These are phyloP conservation scores for Lithobates pipiens DNA, from an alignment of 2,797 vertebrate species.

Conservation along the genomic window DNA sequence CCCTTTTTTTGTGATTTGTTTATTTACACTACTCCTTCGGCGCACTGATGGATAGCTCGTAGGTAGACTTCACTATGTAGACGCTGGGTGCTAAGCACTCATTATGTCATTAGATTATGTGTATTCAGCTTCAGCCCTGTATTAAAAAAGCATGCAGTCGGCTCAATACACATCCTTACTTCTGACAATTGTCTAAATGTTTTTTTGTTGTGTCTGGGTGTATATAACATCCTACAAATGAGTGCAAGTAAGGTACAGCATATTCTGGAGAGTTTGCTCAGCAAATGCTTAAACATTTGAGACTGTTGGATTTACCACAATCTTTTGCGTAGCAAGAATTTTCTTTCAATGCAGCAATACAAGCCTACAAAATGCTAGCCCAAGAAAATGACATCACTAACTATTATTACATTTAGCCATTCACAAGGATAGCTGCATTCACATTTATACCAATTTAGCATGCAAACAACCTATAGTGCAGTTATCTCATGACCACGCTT, in stretches of 20 bases:
- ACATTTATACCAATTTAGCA: not conserved
- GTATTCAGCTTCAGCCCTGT: constrained; percentile 81
- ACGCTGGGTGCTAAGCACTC: constrained; percentile 77
- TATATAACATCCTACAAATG: not conserved
- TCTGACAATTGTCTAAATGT: constrained; percentile 75
- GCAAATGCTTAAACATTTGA: not conserved
- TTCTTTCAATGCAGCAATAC: not conserved
- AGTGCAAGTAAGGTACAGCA: not conserved
- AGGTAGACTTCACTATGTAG: constrained; percentile 75
- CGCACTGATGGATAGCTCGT: constrained; percentile 64
- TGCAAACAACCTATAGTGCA: not conserved
- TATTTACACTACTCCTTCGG: constrained; percentile 9
- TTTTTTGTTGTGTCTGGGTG: constrained; percentile 31
- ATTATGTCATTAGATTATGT: constrained; percentile 82
- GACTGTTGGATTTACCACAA: not conserved
- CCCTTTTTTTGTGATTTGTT: constrained; percentile 3
- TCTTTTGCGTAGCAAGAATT: not conserved
- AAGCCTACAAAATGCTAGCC: not conserved
- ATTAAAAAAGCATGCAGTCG: constrained; percentile 62
- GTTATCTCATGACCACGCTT: no score
- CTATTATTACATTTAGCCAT: not conserved
- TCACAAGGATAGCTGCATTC: not conserved
- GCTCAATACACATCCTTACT: constrained; percentile 80
- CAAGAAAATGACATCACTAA: not conserved
- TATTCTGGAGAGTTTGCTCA: not conserved